phyloP scores from a whole-genome alignment of 1,140 invertebrate genomes.

The Anagrus nilaparvatae region DNA sequence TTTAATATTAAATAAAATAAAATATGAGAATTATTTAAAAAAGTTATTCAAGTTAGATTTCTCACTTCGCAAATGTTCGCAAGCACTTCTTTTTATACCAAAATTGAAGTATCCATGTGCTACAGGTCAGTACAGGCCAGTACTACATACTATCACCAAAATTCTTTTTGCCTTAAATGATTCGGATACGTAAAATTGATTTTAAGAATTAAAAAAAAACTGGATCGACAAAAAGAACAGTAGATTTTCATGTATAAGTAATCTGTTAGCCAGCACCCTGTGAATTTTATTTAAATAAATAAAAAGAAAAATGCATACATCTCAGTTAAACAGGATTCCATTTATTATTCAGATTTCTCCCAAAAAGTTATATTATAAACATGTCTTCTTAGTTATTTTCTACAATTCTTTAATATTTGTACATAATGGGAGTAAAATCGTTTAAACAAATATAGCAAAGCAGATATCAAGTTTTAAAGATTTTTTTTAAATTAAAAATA shows the following conservation, averaged over 20 bases:
- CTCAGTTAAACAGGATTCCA: slow-evolving; percentile 44
- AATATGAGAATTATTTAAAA: slow-evolving; percentile 15
- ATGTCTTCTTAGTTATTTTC: slow-evolving; percentile 29
- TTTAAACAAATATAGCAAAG: slow-evolving; percentile 22
- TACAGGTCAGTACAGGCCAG: slow-evolving; percentile 45
- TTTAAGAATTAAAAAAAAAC: slow-evolving; percentile 19
- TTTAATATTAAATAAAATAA: slow-evolving; percentile 20
- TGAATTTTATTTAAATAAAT: slow-evolving; percentile 32
- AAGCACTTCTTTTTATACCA: slow-evolving; percentile 18
- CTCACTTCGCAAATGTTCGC: slow-evolving; percentile 25
- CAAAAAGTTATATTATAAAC: slow-evolving; percentile 33
- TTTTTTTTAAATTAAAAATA: no score
- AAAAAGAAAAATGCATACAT: slow-evolving; percentile 41
- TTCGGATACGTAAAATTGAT: slow-evolving; percentile 15
- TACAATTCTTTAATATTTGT: slow-evolving; percentile 27
- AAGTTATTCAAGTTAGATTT: slow-evolving; percentile 12
- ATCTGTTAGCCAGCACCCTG: slow-evolving; percentile 39
- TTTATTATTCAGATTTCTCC: slow-evolving; percentile 42
- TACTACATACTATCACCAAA: slow-evolving; percentile 35
- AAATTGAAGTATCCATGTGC: slow-evolving; percentile 40
- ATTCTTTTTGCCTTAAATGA: no score
- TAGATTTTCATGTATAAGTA: slow-evolving; percentile 31
- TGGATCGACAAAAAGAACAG: slow-evolving; percentile 12
- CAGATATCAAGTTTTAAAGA: no score
- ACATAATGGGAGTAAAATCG: slow-evolving; percentile 33